phyloP scores from a whole-genome alignment of 2,888 invertebrate genomes.

The Actias luna region DNA sequence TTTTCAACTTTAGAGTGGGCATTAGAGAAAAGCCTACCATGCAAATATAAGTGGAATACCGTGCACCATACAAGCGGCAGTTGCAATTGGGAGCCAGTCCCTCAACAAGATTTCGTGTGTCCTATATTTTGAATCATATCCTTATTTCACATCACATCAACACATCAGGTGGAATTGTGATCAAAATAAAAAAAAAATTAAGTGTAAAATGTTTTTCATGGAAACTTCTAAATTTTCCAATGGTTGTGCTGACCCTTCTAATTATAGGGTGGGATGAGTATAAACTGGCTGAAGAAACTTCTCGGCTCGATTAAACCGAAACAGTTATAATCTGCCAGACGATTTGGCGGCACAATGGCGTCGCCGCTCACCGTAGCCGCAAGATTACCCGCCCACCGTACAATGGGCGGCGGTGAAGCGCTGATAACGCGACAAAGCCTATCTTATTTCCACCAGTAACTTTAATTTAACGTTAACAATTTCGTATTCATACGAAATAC shows the following conservation, averaged over 20 bases:
- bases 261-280: background rate
- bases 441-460: conserved; percentile 4
- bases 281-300: background rate
- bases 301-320: conserved; percentile 1
- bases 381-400: conserved; percentile 4
- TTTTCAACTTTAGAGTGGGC: too few species aligned
- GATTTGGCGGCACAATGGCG: conserved; percentile 10
- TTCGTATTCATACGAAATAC: background rate
- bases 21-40: too few species aligned
- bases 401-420: background rate
- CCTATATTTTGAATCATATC: too few species aligned
- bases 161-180: too few species aligned
- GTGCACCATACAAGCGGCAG: too few species aligned
- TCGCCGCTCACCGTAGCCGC: background rate
- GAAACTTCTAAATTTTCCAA: too few species aligned
- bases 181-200: too few species aligned
- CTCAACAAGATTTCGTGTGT: too few species aligned
- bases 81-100: too few species aligned
- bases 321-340: conserved; percentile 8
- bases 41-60: too few species aligned
- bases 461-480: conserved; percentile 1
- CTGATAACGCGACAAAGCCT: background rate
- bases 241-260: background rate
- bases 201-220: too few species aligned
- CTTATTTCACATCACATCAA: too few species aligned